Evolutionary conservation across 2,797 vertebrate genomes (phyloP).

Genomic region (Tiaroga cobitis): DNA sequence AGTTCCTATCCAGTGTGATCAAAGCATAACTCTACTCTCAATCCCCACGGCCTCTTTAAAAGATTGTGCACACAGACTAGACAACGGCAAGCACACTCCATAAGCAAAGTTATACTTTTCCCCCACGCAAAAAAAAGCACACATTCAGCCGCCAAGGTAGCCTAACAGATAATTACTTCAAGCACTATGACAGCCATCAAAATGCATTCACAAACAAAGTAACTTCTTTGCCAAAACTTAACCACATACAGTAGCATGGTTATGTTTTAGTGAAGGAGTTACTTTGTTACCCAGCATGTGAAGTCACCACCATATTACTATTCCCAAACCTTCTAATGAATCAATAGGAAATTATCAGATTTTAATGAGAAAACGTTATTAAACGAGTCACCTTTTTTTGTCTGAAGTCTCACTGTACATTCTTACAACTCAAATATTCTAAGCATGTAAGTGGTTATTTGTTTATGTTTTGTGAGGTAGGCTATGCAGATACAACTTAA

Average conservation of each 20-base stretch:
- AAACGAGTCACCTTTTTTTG: not conserved
- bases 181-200: slow-evolving; percentile 10
- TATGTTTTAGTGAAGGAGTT: not conserved
- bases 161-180: slow-evolving; percentile 6
- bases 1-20: slow-evolving; percentile 51
- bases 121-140: slow-evolving; percentile 1
- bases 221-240: not conserved
- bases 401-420: not conserved
- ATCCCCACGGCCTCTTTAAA: slow-evolving; percentile 52
- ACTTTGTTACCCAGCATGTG: not conserved
- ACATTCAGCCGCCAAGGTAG: not conserved
- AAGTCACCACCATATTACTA: not conserved
- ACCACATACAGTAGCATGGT: not conserved
- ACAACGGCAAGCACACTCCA: not conserved
- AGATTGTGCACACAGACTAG: slow-evolving; percentile 24
- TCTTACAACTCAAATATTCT: not conserved
- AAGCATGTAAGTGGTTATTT: not conserved
- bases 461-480: not conserved
- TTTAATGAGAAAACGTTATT: not conserved
- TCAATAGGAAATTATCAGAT: not conserved
- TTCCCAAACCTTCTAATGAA: not conserved
- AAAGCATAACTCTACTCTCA: slow-evolving; percentile 53
- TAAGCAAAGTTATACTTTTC: not conserved
- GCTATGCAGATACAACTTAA: not conserved
- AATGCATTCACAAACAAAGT: slow-evolving; percentile 4